Evolutionary conservation across 2,113 vertebrate species (phyloP).

Genomic region (Zosterops lateralis): DNA sequence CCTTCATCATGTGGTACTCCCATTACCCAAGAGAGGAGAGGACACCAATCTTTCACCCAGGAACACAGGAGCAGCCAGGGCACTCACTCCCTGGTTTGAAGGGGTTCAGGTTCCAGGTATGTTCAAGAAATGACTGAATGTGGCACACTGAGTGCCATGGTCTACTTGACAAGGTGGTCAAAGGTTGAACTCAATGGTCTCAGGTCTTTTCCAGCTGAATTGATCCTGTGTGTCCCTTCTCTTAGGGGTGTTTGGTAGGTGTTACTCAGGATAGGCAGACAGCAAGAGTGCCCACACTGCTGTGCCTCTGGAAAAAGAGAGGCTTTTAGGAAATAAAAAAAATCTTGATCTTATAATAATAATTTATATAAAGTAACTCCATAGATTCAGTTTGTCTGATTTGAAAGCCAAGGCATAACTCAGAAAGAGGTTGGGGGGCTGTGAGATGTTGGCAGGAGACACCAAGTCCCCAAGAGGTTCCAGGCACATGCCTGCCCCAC

Average conservation of each 20-base stretch:
- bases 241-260: neutral
- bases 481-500: neutral
- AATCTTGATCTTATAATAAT: neutral
- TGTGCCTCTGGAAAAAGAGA: neutral
- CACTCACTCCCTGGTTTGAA: neutral
- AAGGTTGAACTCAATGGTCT: neutral
- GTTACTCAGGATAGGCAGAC: neutral
- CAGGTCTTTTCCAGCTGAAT: neutral
- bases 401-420: neutral
- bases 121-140: neutral
- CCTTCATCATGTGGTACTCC: rapidly evolving
- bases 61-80: neutral
- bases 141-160: neutral
- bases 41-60: neutral
- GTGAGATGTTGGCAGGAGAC: neutral
- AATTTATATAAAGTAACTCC: neutral
- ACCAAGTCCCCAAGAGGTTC: neutral
- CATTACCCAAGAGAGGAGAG: neutral
- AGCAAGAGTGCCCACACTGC: rapidly evolving
- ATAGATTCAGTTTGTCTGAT: neutral
- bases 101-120: neutral
- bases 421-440: neutral
- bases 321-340: neutral
- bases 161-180: neutral
- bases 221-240: neutral